A percentile compares a stretch with the other conserved stretches of the same genome.
phyloP scores from a whole-genome alignment of 2,113 vertebrate genomes.

The Eclectus roratus region DNA sequence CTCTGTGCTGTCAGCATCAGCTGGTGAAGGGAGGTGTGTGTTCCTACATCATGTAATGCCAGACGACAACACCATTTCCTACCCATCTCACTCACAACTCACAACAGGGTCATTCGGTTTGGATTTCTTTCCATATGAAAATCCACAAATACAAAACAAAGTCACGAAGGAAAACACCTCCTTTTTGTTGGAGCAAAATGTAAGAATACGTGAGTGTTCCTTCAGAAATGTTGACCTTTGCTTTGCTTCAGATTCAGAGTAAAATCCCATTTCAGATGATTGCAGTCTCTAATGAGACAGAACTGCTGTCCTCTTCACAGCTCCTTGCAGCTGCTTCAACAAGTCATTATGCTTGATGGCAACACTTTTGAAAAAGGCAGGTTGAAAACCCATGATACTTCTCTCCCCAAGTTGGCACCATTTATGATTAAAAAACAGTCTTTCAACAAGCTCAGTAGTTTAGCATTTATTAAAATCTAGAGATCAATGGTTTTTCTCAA shows the following conservation, averaged over 20 bases:
- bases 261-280: not conserved
- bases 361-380: not conserved
- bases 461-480: conserved; percentile 12
- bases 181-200: not conserved
- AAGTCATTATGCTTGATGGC: not conserved
- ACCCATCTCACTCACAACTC: not conserved
- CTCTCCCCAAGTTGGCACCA: not conserved
- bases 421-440: not conserved
- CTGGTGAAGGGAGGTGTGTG: rapidly evolving
- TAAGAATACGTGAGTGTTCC: not conserved
- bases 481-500: not conserved
- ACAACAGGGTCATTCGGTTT: not conserved
- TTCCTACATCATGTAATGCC: rapidly evolving
- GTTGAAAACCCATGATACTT: not conserved
- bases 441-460: not conserved
- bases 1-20: not conserved
- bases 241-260: not conserved
- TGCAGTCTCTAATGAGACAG: not conserved
- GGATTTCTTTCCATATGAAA: not conserved
- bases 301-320: not conserved
- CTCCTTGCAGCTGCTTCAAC: not conserved
- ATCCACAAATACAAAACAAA: not conserved
- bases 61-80: not conserved
- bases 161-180: not conserved
- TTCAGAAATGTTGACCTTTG: conserved; percentile 1